Base-by-base conservation (phyloP, 2,797 vertebrate genomes). In the Bothrops alternatus region DNA sequence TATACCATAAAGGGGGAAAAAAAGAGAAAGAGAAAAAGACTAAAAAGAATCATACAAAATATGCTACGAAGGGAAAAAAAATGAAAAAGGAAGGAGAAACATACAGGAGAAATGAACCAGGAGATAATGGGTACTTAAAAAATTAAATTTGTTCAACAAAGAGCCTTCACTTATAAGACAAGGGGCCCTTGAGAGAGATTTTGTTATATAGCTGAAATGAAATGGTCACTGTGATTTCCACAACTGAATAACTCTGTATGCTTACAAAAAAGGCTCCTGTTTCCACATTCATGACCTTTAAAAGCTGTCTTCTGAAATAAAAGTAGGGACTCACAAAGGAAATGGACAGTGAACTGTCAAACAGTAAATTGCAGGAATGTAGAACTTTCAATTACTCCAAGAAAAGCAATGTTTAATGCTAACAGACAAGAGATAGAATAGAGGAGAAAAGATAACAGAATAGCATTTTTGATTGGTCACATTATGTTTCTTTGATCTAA, bases 71-170 rank as follows among this genome's bases (percentile, higher is more conserved):
- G 73, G 42, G 20, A 3, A 55, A 37, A 53, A 20, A 25, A 93
- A 58, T 23, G 88, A 25, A 26, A 18, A 25, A 56, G 50, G 28
- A 58, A 32, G n/a, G 60, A 69, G 18, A 86, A 16, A 63, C 3
- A 32, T 50, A 90, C 37, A 88, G 28, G 42, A 89, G 23, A 92
- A 82, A 91, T 4, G 0, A 0, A 0, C 93, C 94, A 55, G 86
- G 87, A 50, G 92, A 86, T 0, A 0, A 91, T 73, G 23, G 50
- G 60, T 90, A 65, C 53, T 91, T 94, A 93, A 91, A 92, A 85
- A 53, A 85, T 60, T 23, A 94, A 95, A 95, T 95, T 78, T 92
- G 28, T 93, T 94, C 93, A 94, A 42, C 55, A 88, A 92, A 93
- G 86, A 90, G 56, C 6, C 7, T 94, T 91, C 32, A 87, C 16